Evolutionary conservation across 2,113 vertebrate genomes (phyloP).

Genomic region (Vanacampus margaritifer): DNA sequence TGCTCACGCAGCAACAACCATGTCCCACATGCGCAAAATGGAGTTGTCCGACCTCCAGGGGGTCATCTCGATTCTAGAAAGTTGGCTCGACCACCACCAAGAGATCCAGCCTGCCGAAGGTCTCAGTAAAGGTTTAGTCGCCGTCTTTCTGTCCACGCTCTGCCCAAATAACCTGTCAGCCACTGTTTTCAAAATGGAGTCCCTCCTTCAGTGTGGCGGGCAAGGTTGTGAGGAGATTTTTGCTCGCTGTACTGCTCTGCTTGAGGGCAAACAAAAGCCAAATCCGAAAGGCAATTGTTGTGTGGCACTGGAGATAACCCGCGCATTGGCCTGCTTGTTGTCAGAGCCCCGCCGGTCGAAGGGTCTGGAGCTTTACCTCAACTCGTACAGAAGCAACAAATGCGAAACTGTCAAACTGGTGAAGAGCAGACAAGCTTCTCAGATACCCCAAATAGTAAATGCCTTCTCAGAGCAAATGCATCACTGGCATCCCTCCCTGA

Average conservation of each 20-base stretch:
- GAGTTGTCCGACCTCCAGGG: slow-evolving; percentile 22
- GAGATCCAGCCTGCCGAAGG: slow-evolving; percentile 60
- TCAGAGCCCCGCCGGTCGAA: slow-evolving; percentile 38
- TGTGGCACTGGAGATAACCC: slow-evolving; percentile 74
- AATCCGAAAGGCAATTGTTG: slow-evolving; percentile 33
- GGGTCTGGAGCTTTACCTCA: slow-evolving; percentile 77
- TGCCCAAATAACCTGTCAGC: slow-evolving; percentile 76
- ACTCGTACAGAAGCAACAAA: slow-evolving; percentile 64
- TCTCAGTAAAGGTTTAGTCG: slow-evolving; percentile 75
- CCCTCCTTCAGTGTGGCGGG: slow-evolving; percentile 67
- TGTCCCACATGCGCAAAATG: slow-evolving; percentile 70
- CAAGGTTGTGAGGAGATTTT: slow-evolving; percentile 71
- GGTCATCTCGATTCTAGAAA: slow-evolving; percentile 75
- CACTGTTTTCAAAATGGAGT: slow-evolving; percentile 78
- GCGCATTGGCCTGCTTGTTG: slow-evolving; percentile 80
- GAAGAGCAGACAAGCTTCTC: slow-evolving; percentile 71
- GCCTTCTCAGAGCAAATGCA: slow-evolving; percentile 65
- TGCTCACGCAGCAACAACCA: slow-evolving; percentile 67
- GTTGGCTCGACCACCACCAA: slow-evolving; percentile 71
- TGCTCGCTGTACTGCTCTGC: slow-evolving; percentile 68
- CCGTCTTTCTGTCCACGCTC: slow-evolving; percentile 80
- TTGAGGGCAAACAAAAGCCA: slow-evolving; percentile 54
- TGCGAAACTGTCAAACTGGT: slow-evolving; percentile 68
- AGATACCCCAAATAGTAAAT: slow-evolving; percentile 72
- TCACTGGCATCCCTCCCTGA: slow-evolving; percentile 5